Conservation (phyloP, 2,797 vertebrate genomes). For the Chaetodon trifasciatus region DNA sequence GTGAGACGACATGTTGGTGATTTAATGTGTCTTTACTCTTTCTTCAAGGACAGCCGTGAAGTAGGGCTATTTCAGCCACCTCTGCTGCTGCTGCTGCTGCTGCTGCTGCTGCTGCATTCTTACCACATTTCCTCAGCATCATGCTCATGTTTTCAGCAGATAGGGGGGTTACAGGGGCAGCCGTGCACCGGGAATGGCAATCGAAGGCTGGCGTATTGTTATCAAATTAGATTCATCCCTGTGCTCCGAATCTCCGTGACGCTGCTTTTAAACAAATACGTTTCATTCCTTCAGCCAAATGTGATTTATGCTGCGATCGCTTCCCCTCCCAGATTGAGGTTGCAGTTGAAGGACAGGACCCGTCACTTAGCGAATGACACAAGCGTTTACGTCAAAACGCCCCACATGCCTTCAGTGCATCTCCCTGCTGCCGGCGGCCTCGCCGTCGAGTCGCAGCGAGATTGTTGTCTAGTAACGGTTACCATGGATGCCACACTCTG, state of each 20-base stretch:
- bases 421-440: slow-evolving; percentile 25
- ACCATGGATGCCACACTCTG: slow-evolving; percentile 77
- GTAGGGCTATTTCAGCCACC: slow-evolving; percentile 23
- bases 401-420: slow-evolving; percentile 24
- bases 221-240: slow-evolving; percentile 56
- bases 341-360: slow-evolving; percentile 60
- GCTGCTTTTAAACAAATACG: slow-evolving; percentile 62
- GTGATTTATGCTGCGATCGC: slow-evolving; percentile 58
- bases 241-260: slow-evolving; percentile 20
- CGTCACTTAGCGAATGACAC: slow-evolving; percentile 66
- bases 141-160: slow-evolving; percentile 18
- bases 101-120: slow-evolving; percentile 18
- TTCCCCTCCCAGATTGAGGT: slow-evolving; percentile 40
- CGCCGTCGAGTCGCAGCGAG: slow-evolving; percentile 31
- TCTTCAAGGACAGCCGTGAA: slow-evolving; percentile 58
- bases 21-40: slow-evolving; percentile 56
- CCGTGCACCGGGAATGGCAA: slow-evolving; percentile 41
- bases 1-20: slow-evolving; percentile 32
- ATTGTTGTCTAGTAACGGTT: slow-evolving; percentile 81
- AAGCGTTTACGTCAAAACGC: slow-evolving; percentile 51
- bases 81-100: slow-evolving; percentile 2
- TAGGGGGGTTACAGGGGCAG: slow-evolving; percentile 33
- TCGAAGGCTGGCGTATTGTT: slow-evolving; percentile 44
- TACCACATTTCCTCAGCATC: slow-evolving; percentile 31
- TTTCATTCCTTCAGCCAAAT: slow-evolving; percentile 49